Evolutionary conservation across 2,113 vertebrate species (phyloP).

Genomic region (Orientallactaga bullata): DNA sequence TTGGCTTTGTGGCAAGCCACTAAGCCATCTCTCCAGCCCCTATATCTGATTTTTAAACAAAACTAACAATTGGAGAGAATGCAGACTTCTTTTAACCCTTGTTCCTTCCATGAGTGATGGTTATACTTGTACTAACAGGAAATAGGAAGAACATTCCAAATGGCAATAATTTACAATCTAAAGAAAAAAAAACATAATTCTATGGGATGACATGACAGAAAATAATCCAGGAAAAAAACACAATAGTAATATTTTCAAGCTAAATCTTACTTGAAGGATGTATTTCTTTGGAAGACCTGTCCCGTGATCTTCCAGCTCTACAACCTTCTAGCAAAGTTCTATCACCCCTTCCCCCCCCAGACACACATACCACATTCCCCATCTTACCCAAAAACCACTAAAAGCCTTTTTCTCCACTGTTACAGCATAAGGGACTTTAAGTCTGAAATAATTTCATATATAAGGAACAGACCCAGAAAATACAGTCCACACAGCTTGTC

Average conservation of each 20-base stretch:
- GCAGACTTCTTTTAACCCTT: neutral
- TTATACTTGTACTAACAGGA: neutral
- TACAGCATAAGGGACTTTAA: neutral
- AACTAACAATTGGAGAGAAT: neutral
- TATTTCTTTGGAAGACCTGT: neutral
- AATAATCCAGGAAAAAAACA: neutral
- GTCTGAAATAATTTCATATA: neutral
- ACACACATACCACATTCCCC: too few species aligned
- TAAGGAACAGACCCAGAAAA: neutral
- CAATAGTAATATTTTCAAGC: neutral
- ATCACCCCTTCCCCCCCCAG: neutral
- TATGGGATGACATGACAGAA: slow-evolving; percentile 3
- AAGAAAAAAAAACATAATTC: neutral
- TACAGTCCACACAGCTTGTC: neutral
- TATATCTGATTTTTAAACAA: neutral
- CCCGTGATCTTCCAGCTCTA: neutral
- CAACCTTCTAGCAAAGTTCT: neutral
- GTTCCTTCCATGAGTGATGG: neutral
- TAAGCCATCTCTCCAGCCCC: neutral
- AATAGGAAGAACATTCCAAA: neutral
- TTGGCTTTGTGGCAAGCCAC: too few species aligned
- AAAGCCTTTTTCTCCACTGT: neutral
- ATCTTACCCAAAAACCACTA: neutral
- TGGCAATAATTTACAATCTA: neutral
- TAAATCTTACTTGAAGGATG: neutral